phyloP scores from a whole-genome alignment of 2,113 vertebrate genomes.

The Leucopternis melanops region DNA sequence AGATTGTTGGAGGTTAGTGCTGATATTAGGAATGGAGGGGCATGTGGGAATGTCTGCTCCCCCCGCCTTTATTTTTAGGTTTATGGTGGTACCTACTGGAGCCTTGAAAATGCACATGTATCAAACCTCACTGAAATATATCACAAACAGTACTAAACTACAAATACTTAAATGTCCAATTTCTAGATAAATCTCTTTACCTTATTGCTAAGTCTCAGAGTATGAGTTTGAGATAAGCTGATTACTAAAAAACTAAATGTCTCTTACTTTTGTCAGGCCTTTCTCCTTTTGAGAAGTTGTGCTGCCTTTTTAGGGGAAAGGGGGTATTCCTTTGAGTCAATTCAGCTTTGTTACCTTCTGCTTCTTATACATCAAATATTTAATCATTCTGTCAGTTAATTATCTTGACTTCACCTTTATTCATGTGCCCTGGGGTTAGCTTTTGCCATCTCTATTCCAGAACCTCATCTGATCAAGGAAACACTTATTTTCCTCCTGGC shows the following conservation, averaged over 20 bases:
- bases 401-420: neutral
- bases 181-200: neutral
- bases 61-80: neutral
- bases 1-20: conserved; percentile 86
- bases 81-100: neutral
- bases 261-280: neutral
- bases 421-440: neutral
- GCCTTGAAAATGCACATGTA: neutral
- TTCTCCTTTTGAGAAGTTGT: neutral
- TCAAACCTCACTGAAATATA: neutral
- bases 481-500: neutral
- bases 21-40: neutral
- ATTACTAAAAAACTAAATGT: neutral
- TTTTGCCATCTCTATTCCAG: neutral
- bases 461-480: neutral
- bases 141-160: neutral
- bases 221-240: neutral
- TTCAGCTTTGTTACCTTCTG: neutral
- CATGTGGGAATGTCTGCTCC: neutral
- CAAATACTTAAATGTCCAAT: neutral
- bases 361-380: neutral
- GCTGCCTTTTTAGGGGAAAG: neutral
- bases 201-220: neutral
- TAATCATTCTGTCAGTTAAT: neutral
- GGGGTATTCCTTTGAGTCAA: neutral